Base-by-base conservation (phyloP, 2,888 invertebrate genomes). In the Eupithecia subumbrata region DNA sequence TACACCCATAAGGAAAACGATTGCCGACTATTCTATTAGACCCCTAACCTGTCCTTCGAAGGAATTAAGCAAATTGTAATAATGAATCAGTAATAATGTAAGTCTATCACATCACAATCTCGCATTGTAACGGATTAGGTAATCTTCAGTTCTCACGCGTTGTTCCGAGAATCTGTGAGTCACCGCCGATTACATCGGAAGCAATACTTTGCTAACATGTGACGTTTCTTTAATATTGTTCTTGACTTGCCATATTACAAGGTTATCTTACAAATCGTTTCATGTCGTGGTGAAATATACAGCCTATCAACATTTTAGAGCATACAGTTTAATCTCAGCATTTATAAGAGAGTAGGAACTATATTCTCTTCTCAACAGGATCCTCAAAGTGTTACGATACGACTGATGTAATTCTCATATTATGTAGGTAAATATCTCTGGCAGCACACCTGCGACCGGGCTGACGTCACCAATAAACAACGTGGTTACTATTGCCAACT, bases 141-240 rank as follows among this genome's bases (percentile, higher is more conserved):
- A 86, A 86, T 84, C 79, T 75, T 82, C 79, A 76, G 77, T 80
- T 83, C 84, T 82, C 83, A 82, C 80, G 81, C 78, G 79, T 78
- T 79, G 77, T 89, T 88, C 87, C 84, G 80, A 87, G 89, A 89
- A 89, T 80, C 68, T 73, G 87, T 91, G 90, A 90, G 78, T 91
- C 91, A 91, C 45, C 85, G 79, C 63, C 76, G 80, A 82, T 82
- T 81, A 84, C 80, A 80, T 80, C 81, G 81, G 88, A 90, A 90
- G 88, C 88, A 85, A 88, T 84, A 85, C 84, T 85, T 84, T 82
- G 78, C 81, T 71, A 74, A 82, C 81, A 82, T 78, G 73, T 79
- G 82, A 82, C 82, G 70, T 64, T 75, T 71, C 73, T 69, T 30
- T 60, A 63, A 45, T 69, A 69, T 5, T 45, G 22, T 69, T 74